phyloP scores from a whole-genome alignment of 2,113 vertebrate species.

The Brevimyrus niger region DNA sequence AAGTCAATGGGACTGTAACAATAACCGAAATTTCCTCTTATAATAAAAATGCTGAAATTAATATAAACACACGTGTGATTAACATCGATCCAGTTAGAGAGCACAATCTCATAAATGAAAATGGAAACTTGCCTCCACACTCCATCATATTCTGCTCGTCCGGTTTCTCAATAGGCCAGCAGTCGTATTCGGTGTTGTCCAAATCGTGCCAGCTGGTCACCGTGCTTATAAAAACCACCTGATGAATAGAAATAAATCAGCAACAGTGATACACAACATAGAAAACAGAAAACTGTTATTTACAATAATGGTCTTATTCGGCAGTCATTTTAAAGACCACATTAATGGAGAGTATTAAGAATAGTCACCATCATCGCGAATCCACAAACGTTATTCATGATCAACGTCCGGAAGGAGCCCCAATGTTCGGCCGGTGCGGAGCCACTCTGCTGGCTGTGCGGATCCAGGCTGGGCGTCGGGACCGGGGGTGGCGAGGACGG shows the following conservation, averaged over 20 bases:
- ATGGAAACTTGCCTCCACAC: slow-evolving; percentile 62
- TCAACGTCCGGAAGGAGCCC: neutral
- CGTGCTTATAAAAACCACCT: slow-evolving; percentile 34
- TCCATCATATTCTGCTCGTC: slow-evolving; percentile 74
- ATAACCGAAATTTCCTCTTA: neutral
- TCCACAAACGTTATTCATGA: slow-evolving; percentile 1
- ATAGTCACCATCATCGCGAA: neutral
- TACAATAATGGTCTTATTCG: neutral
- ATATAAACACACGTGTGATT: neutral
- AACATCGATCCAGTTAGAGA: neutral
- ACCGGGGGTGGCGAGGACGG: neutral
- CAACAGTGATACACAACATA: neutral
- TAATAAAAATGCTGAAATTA: neutral
- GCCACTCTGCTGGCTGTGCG: neutral
- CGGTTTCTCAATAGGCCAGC: slow-evolving; percentile 70
- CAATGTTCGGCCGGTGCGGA: neutral
- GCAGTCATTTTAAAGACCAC: neutral
- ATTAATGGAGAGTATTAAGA: neutral
- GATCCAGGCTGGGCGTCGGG: neutral
- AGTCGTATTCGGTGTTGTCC: slow-evolving; percentile 77
- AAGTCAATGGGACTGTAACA: neutral
- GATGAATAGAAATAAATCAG: neutral
- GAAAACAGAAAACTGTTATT: neutral
- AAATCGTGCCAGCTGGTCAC: slow-evolving; percentile 67
- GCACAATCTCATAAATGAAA: neutral